Evolutionary conservation across 2,888 invertebrate genomes (phyloP).

Genomic region (Cabera pusaria): DNA sequence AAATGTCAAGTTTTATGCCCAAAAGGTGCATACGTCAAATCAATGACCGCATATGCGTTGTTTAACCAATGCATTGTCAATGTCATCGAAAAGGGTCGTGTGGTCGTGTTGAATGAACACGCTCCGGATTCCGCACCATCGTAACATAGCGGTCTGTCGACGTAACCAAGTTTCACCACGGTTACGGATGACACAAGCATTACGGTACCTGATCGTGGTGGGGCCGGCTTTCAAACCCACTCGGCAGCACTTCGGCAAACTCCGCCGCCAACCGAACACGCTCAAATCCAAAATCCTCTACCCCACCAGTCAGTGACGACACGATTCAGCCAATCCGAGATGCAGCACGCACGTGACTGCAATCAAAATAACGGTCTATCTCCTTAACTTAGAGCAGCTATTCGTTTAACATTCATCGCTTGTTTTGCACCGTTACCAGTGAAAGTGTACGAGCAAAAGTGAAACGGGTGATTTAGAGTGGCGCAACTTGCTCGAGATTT

Average conservation of each 20-base stretch:
- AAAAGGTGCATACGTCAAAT: too few species aligned
- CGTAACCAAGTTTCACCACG: slow-evolving; percentile 75
- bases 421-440: slow-evolving; percentile 68
- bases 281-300: slow-evolving; percentile 29
- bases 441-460: slow-evolving; percentile 78
- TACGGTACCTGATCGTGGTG: slow-evolving; percentile 63
- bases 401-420: slow-evolving; percentile 43
- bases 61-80: slow-evolving; percentile 19
- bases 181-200: slow-evolving; percentile 80
- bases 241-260: slow-evolving; percentile 45
- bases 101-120: slow-evolving; percentile 36
- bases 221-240: slow-evolving; percentile 64
- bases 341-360: slow-evolving; percentile 24
- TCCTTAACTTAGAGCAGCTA: slow-evolving; percentile 38
- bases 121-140: slow-evolving; percentile 43
- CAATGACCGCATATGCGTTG: neutral
- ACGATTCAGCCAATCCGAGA: slow-evolving; percentile 34
- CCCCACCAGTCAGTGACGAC: slow-evolving; percentile 31
- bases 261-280: slow-evolving; percentile 34
- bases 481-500: slow-evolving; percentile 62
- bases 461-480: slow-evolving; percentile 70
- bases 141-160: slow-evolving; percentile 66
- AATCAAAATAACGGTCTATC: slow-evolving; percentile 24
- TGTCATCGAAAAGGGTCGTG: slow-evolving; percentile 27
- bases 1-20: too few species aligned